These are phyloP conservation scores for Hyaena hyaena DNA, from an alignment of 2,113 vertebrate species.

Conservation along the genomic window DNA sequence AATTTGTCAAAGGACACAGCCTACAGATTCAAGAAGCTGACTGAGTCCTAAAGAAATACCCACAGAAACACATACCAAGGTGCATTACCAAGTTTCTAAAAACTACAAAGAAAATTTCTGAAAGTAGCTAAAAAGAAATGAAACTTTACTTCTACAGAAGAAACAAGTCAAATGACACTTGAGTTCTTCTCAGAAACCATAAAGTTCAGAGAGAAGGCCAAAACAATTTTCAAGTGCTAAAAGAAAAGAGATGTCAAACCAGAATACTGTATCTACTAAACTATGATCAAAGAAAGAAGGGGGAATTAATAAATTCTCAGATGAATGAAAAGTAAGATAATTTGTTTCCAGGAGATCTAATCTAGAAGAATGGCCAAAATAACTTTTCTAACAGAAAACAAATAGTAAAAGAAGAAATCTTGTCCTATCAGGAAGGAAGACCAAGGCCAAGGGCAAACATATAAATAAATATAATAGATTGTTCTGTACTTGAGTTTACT, in stretches of 20 bases:
- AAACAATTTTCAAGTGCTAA: neutral
- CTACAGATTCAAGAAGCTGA: neutral
- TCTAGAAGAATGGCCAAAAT: neutral
- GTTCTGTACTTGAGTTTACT: neutral
- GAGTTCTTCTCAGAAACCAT: neutral
- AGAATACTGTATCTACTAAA: slow-evolving; percentile 1
- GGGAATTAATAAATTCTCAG: neutral
- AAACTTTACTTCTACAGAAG: neutral
- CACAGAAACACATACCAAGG: neutral
- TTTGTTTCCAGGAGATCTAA: neutral
- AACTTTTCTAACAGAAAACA: neutral
- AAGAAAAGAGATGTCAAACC: neutral
- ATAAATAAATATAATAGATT: neutral
- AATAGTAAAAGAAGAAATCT: neutral
- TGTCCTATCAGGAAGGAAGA: neutral
- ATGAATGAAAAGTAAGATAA: neutral
- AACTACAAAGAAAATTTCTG: neutral
- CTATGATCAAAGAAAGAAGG: neutral
- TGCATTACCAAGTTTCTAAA: neutral
- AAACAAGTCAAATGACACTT: neutral
- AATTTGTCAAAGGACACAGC: neutral
- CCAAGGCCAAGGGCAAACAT: neutral
- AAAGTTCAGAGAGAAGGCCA: neutral
- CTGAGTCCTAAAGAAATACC: neutral
- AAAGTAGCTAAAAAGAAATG: neutral